Percentiles rank a stretch among this genome's conserved stretches.
These are phyloP conservation scores for Paramacrobiotus metropolitanus DNA, from an alignment of 1,140 invertebrate genomes.

Conservation along the genomic window DNA sequence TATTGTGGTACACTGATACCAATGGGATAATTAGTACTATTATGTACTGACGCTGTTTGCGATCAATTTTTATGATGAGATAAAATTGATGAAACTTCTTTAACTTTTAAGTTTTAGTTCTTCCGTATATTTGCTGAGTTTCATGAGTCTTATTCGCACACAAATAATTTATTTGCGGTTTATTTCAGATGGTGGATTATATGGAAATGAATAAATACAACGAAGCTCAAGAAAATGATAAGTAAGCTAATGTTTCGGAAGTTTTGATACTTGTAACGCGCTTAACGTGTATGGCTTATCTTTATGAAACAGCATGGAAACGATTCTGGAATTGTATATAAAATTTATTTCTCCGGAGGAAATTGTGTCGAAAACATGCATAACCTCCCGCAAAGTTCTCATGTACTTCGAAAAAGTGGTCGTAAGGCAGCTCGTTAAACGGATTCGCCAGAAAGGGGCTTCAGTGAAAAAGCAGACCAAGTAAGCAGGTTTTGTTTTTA, in stretches of 20 bases:
- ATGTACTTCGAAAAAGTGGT: not conserved
- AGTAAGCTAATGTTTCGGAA: not conserved
- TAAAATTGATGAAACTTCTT: no score
- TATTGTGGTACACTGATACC: constrained; percentile 8
- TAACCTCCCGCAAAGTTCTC: not conserved
- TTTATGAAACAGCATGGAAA: no score
- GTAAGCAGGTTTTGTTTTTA: no score
- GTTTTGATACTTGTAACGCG: no score
- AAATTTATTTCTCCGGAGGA: not conserved
- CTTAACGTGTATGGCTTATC: no score
- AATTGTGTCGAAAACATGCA: not conserved
- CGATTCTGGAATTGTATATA: not conserved
- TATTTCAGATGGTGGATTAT: constrained; percentile 50
- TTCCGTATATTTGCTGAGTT: no score
- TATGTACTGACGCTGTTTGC: constrained; percentile 15
- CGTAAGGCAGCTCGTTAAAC: no score
- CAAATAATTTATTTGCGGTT: constrained; percentile 48
- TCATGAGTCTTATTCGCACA: no score
- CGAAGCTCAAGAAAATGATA: constrained; percentile 15
- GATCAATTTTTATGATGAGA: no score
- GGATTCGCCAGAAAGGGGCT: no score
- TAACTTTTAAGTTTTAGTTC: no score
- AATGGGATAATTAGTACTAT: no score
- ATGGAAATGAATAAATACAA: constrained; percentile 39
- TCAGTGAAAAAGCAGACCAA: not conserved